Evolutionary conservation across 2,797 vertebrate species (phyloP).

Genomic region (Alfaro cultratus): DNA sequence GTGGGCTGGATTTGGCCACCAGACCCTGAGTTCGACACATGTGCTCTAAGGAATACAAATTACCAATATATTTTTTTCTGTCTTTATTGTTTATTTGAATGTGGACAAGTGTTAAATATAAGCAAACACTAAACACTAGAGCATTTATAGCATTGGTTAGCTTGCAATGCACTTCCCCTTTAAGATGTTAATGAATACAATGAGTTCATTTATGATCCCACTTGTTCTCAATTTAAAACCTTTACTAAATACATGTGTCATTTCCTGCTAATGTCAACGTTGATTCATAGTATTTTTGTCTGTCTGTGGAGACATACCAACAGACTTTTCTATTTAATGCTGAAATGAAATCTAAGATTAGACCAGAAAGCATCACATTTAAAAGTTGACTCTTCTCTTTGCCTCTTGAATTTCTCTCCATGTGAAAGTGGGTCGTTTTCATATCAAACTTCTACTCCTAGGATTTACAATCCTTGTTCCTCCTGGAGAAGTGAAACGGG

Average conservation of each 20-base stretch:
- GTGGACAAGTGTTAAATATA: not conserved
- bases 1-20: too few relatives aligned
- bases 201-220: not conserved
- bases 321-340: not conserved
- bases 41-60: too few relatives aligned
- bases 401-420: slow-evolving; percentile 38
- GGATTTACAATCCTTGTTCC: slow-evolving; percentile 62
- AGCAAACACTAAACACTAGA: too few relatives aligned
- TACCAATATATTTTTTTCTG: too few relatives aligned
- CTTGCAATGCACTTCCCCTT: not conserved
- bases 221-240: not conserved
- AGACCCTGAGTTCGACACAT: too few relatives aligned
- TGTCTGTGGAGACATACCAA: not conserved
- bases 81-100: too few relatives aligned
- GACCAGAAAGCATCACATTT: not conserved
- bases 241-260: not conserved
- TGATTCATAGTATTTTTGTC: not conserved
- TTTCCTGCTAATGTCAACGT: not conserved
- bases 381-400: not conserved
- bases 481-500: slow-evolving; percentile 69
- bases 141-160: not conserved
- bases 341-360: not conserved
- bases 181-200: not conserved
- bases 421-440: slow-evolving; percentile 60
- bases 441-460: slow-evolving; percentile 62